These are phyloP conservation scores for Agonopterix alstromeriana DNA, from an alignment of 2,888 invertebrate species.

Conservation along the genomic window DNA sequence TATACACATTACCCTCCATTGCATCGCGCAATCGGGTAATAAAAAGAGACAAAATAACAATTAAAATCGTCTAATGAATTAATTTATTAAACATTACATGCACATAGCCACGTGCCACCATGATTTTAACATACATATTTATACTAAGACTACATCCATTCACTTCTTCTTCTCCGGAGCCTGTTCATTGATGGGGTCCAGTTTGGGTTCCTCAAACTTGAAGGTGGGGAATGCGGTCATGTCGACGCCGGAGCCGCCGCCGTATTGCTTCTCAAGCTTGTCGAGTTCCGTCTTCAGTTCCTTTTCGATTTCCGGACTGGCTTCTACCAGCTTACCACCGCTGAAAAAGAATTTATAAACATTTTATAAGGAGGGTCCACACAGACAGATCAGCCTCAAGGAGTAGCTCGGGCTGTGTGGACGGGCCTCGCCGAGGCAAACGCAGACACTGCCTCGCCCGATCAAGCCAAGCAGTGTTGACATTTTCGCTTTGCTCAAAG, in stretches of 20 bases:
- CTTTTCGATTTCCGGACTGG: slow-evolving; percentile 84
- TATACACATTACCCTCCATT: too few species aligned
- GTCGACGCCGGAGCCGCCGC: slow-evolving; percentile 85
- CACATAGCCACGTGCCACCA: slow-evolving; percentile 3
- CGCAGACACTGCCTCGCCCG: too few species aligned
- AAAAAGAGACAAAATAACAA: slow-evolving; percentile 1
- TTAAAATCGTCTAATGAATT: slow-evolving; percentile 24
- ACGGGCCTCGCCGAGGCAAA: too few species aligned
- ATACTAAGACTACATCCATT: slow-evolving; percentile 20
- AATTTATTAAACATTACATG: slow-evolving; percentile 25
- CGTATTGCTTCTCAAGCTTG: slow-evolving; percentile 86
- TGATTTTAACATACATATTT: slow-evolving; percentile 6
- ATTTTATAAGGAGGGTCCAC: too few species aligned
- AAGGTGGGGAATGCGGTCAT: slow-evolving; percentile 94
- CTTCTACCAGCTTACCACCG: slow-evolving; percentile 89
- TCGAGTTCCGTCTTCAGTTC: slow-evolving; percentile 87
- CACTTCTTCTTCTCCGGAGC: slow-evolving; percentile 41
- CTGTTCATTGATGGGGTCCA: slow-evolving; percentile 80
- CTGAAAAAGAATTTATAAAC: slow-evolving; percentile 56
- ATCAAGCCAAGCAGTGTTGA: too few species aligned
- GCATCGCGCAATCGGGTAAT: too few species aligned
- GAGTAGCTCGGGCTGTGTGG: too few species aligned
- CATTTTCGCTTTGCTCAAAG: too few species aligned
- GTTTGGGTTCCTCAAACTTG: slow-evolving; percentile 84
- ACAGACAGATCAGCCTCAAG: too few species aligned